Evolutionary conservation across 2,797 vertebrate species (phyloP).

Genomic region (Clarias platycephalus): DNA sequence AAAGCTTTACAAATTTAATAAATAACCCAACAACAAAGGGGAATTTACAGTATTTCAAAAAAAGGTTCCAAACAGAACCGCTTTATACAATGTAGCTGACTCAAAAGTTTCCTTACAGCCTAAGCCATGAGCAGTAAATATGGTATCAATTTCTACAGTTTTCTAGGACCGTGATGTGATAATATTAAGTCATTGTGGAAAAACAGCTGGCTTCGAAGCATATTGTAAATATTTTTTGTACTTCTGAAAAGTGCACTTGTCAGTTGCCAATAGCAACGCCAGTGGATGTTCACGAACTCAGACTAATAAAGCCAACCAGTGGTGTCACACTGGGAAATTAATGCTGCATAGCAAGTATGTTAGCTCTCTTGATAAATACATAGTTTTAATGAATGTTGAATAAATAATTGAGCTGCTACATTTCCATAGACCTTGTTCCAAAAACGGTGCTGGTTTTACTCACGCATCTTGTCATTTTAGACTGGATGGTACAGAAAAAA

Average conservation of each 20-base stretch:
- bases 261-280: background rate
- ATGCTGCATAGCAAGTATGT: background rate
- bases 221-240: background rate
- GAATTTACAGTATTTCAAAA: background rate
- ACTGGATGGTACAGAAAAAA: background rate
- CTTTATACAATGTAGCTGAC: background rate
- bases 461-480: background rate
- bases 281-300: background rate
- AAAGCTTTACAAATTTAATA: background rate
- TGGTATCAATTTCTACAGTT: background rate
- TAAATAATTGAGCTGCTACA: background rate
- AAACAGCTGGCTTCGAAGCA: background rate
- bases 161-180: background rate
- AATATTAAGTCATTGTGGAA: background rate
- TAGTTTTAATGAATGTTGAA: background rate
- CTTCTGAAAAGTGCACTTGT: constrained; percentile 3
- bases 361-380: background rate
- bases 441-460: background rate
- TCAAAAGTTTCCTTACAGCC: background rate
- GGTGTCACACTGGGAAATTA: background rate
- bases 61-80: background rate
- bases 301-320: background rate
- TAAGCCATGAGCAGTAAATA: background rate
- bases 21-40: background rate
- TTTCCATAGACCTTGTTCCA: background rate